Percentiles rank a stretch among this genome's conserved stretches.
phyloP scores from a whole-genome alignment of 2,888 invertebrate species.

The Chalcosyrphus nemorum region DNA sequence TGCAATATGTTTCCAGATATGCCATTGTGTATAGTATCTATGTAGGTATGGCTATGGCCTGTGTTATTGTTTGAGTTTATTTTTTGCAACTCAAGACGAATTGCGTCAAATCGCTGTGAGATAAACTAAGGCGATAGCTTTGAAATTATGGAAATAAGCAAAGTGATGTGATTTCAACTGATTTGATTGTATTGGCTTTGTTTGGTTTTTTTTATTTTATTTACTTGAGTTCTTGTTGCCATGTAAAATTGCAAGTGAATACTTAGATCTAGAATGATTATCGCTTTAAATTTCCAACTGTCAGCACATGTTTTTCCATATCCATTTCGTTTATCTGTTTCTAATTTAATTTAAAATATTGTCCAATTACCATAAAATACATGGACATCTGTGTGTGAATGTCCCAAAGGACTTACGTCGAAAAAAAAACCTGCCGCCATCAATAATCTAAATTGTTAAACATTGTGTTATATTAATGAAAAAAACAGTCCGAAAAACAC shows the following conservation, averaged over 20 bases:
- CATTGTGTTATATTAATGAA: background rate
- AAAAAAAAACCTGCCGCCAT: background rate
- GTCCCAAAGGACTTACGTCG: background rate
- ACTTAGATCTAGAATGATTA: no score
- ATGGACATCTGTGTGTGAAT: background rate
- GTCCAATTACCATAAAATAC: background rate
- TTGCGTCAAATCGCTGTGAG: conserved; percentile 68
- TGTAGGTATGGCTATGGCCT: conserved; percentile 19
- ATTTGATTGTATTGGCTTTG: conserved; percentile 35
- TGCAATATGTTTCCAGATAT: conserved; percentile 65
- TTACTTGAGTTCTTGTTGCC: background rate
- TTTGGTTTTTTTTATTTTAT: background rate
- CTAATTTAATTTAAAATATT: background rate
- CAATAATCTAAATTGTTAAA: background rate
- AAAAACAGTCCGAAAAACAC: background rate
- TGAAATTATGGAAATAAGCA: conserved; percentile 50
- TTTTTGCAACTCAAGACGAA: conserved; percentile 69
- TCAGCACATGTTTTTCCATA: no score
- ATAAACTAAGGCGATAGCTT: conserved; percentile 59
- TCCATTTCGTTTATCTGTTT: background rate
- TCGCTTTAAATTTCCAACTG: background rate
- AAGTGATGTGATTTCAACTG: conserved; percentile 50
- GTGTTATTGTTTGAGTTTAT: conserved; percentile 49
- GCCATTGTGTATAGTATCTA: conserved; percentile 31
- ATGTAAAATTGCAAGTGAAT: background rate